Evolutionary conservation across 1,140 invertebrate genomes (phyloP), one percentile per base, ranked within the genome.

Genomic region (Eriocheir sinensis): DNA sequence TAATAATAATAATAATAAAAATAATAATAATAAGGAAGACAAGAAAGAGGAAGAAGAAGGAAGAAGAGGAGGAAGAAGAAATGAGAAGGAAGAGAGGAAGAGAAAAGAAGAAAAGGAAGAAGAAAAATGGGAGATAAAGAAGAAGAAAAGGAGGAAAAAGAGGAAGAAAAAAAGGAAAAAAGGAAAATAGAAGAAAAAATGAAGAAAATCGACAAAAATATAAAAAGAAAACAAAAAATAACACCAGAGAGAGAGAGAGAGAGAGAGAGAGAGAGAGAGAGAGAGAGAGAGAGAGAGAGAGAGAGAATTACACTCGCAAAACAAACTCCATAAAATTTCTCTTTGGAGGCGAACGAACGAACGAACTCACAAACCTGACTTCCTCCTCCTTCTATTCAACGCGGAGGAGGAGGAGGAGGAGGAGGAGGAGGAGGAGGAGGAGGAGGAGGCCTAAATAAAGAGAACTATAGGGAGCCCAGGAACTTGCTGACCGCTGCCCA

Each of bases 401-500:
- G 12, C 53, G 53, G 27, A 12, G 27, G 85, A 53, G 92, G 44
- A 53, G 72, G n/a, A 93, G 80, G 36, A 60, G n/a, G 85, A 41
- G 91, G 38, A 36, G 32, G 91, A 92, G 60, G 60, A 17, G 15
- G 48, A 72, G n/a, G 36, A 15, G 41, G n/a, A 38, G 48, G 32
- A 44, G 36, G 34, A 79, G 90, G 48, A 27, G 12, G 41, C 3
- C 34, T 38, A 72, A 34, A 79, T 40, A 48, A 80, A 80, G 88
- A 94, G 93, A 41, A 90, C 32, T 40, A 86, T 83, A 48, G 91
- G 38, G 30, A 48, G 32, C 88, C 38, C 30, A 30, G 41, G 60
- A 72, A 91, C 89, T 72, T 72, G 89, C 89, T 91, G 89, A 91
- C 89, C 89, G 79, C 48, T 72, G 86, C 53, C 44, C 81, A 86